These are phyloP conservation scores for Sphaerophoria rueppellii DNA, from an alignment of 2,888 invertebrate species.

Conservation along the genomic window DNA sequence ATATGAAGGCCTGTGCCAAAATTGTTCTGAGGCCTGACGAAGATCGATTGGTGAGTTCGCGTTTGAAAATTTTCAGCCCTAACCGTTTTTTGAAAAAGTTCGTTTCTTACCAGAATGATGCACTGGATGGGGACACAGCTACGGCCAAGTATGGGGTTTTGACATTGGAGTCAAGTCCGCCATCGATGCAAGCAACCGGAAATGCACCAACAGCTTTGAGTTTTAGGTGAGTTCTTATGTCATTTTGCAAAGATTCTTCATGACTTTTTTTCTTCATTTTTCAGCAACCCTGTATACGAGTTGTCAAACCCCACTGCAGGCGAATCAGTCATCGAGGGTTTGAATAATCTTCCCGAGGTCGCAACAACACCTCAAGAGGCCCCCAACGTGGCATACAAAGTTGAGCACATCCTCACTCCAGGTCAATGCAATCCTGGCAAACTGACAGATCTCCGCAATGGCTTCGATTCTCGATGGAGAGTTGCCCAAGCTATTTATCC, in stretches of 20 bases:
- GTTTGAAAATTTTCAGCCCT: slow-evolving; percentile 6
- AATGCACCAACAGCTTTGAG: slow-evolving; percentile 86
- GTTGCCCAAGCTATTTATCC: slow-evolving; percentile 93
- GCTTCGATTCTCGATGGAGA: slow-evolving; percentile 86
- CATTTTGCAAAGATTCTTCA: background rate
- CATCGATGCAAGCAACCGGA: slow-evolving; percentile 78
- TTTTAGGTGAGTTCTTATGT: slow-evolving; percentile 79
- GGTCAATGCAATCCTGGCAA: slow-evolving; percentile 80
- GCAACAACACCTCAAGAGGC: slow-evolving; percentile 79
- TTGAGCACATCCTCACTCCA: slow-evolving; percentile 82
- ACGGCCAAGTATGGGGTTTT: slow-evolving; percentile 88
- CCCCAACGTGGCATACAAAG: slow-evolving; percentile 81
- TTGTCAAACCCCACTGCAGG: slow-evolving; percentile 86
- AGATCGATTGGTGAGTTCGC: slow-evolving; percentile 83
- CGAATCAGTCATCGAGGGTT: slow-evolving; percentile 82
- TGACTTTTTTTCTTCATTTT: background rate
- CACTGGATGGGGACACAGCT: slow-evolving; percentile 83
- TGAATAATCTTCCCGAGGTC: slow-evolving; percentile 80
- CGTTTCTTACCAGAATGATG: slow-evolving; percentile 84
- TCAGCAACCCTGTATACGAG: slow-evolving; percentile 93
- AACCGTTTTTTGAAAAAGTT: slow-evolving; percentile 31
- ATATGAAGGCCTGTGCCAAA: slow-evolving; percentile 89
- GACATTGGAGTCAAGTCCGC: slow-evolving; percentile 88
- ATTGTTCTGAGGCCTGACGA: slow-evolving; percentile 93
- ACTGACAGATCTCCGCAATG: slow-evolving; percentile 80